Evolutionary conservation across 2,888 invertebrate genomes (phyloP).

Genomic region (Cheilosia urbana): DNA sequence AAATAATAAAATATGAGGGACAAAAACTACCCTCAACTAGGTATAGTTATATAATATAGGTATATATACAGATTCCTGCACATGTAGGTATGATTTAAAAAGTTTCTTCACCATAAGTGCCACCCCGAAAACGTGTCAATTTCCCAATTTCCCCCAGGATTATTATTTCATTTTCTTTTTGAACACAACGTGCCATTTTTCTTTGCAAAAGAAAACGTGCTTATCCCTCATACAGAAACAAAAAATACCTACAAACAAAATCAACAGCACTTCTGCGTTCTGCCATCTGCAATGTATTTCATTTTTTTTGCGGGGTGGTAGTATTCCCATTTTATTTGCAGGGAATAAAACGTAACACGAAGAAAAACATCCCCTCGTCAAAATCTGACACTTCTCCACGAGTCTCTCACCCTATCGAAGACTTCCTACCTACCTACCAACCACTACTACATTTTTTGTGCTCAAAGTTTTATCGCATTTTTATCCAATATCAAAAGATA

Average conservation of each 20-base stretch:
- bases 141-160: conserved; percentile 47
- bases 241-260: conserved; percentile 7
- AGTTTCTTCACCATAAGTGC: conserved; percentile 13
- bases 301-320: conserved; percentile 42
- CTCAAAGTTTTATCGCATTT: conserved; percentile 61
- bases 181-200: conserved; percentile 65
- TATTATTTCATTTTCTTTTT: conserved; percentile 32
- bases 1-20: not conserved
- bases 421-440: not conserved
- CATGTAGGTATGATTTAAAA: not conserved
- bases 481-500: conserved; percentile 51
- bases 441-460: conserved; percentile 32
- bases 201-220: conserved; percentile 36
- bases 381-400: conserved; percentile 67
- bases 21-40: not conserved
- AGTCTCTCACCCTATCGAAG: conserved; percentile 25
- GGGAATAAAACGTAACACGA: conserved; percentile 59
- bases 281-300: conserved; percentile 64
- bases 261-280: conserved; percentile 7
- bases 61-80: not conserved
- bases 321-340: conserved; percentile 63
- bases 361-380: conserved; percentile 70
- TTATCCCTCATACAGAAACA: conserved; percentile 33
- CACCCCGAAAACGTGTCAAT: conserved; percentile 56
- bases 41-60: not conserved